Percentiles rank a stretch among this genome's conserved stretches.
These are phyloP conservation scores for Nycticorax nycticorax DNA, from an alignment of 2,113 vertebrate genomes.

Conservation along the genomic window DNA sequence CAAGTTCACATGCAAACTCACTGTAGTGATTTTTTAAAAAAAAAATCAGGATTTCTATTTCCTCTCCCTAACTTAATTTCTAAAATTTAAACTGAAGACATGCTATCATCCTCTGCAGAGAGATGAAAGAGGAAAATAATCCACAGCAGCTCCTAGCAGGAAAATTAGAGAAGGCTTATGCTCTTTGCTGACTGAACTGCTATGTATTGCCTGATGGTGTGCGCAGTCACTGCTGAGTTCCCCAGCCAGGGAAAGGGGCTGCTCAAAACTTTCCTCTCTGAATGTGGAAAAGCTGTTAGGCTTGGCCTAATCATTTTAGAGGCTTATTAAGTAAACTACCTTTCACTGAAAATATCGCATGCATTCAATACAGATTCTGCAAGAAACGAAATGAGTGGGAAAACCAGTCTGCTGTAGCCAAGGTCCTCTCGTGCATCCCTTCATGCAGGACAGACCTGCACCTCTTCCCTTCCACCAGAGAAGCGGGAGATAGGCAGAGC, in stretches of 20 bases:
- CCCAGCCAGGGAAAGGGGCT: neutral
- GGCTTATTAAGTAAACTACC: neutral
- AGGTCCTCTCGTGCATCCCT: neutral
- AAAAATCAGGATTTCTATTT: neutral
- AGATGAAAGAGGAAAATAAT: neutral
- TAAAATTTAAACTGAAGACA: neutral
- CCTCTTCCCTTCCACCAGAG: neutral
- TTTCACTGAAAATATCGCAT: neutral
- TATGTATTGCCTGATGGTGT: neutral
- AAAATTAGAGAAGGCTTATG: constrained; percentile 1
- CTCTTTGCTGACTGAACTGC: neutral
- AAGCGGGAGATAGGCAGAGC: neutral
- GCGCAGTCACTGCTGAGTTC: neutral
- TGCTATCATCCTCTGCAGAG: neutral
- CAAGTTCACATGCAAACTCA: neutral
- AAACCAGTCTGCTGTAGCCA: neutral
- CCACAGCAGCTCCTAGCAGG: neutral
- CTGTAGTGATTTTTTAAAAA: neutral
- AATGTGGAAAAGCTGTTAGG: neutral
- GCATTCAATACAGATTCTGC: neutral
- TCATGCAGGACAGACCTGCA: neutral
- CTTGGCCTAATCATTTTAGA: neutral
- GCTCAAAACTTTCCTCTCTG: neutral
- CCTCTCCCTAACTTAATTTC: neutral
- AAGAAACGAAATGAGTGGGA: neutral